phyloP scores from a whole-genome alignment of 2,113 vertebrate genomes.

The Odocoileus hemionus region DNA sequence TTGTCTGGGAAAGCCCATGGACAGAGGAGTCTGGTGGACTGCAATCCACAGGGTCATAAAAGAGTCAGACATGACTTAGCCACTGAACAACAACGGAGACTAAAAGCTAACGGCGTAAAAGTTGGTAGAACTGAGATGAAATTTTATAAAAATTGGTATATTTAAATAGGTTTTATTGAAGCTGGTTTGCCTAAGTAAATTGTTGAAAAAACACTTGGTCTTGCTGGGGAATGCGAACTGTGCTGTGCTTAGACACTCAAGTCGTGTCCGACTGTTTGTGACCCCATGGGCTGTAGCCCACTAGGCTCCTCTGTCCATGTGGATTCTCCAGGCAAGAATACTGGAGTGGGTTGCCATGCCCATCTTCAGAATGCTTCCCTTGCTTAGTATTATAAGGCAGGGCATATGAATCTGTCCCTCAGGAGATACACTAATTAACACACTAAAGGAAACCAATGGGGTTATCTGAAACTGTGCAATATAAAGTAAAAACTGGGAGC shows the following conservation, averaged over 20 bases:
- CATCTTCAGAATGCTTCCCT: background rate
- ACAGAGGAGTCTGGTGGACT: background rate
- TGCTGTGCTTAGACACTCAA: background rate
- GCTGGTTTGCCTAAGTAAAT: background rate
- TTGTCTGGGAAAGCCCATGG: background rate
- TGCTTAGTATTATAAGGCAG: background rate
- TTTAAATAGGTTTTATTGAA: background rate
- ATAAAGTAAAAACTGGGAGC: background rate
- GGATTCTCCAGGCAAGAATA: background rate
- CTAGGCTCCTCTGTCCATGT: background rate
- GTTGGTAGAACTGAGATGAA: background rate
- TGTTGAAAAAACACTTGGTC: background rate
- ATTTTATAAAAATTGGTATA: background rate
- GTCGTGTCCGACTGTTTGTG: background rate
- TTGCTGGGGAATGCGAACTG: background rate
- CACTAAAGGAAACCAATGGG: background rate
- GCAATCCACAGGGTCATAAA: background rate
- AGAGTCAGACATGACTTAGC: background rate
- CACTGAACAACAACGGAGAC: background rate
- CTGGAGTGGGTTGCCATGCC: background rate
- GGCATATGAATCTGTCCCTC: background rate
- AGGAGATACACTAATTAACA: background rate
- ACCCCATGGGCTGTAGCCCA: background rate
- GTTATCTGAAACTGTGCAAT: background rate
- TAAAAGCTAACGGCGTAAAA: background rate